These are phyloP conservation scores for Troides helena DNA, from an alignment of 2,888 invertebrate genomes.

Conservation along the genomic window DNA sequence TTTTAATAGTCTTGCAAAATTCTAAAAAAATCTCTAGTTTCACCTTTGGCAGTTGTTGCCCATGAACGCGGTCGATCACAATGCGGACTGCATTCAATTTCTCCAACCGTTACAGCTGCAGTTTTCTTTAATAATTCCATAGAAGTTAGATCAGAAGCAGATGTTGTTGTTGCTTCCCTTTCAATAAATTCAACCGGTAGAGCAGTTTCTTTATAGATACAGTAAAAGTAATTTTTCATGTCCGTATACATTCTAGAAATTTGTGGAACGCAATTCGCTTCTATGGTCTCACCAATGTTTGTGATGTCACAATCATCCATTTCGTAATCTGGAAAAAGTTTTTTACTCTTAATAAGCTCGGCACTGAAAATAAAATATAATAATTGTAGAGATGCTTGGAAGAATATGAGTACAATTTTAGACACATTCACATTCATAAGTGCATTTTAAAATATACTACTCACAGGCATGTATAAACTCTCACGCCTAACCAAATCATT, in stretches of 20 bases:
- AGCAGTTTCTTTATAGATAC: constrained; percentile 1
- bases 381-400: too few relatives aligned
- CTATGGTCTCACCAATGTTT: not conserved
- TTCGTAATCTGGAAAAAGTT: constrained; percentile 27
- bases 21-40: constrained; percentile 54
- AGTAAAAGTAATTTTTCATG: constrained; percentile 10
- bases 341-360: constrained; percentile 4
- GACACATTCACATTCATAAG: too few relatives aligned
- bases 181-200: not conserved
- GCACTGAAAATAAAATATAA: too few relatives aligned
- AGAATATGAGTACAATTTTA: too few relatives aligned
- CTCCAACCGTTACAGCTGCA: not conserved
- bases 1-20: constrained; percentile 33
- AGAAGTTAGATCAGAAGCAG: not conserved
- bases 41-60: constrained; percentile 49
- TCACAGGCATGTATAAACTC: too few relatives aligned
- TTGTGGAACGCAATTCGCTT: not conserved
- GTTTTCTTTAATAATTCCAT: constrained; percentile 9
- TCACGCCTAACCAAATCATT: too few relatives aligned
- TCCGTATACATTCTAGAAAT: not conserved
- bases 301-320: constrained; percentile 23
- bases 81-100: not conserved
- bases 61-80: constrained; percentile 45
- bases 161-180: not conserved
- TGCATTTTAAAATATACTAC: too few relatives aligned